Conservation (phyloP, 2,797 vertebrate species). For the Molothrus aeneus region DNA sequence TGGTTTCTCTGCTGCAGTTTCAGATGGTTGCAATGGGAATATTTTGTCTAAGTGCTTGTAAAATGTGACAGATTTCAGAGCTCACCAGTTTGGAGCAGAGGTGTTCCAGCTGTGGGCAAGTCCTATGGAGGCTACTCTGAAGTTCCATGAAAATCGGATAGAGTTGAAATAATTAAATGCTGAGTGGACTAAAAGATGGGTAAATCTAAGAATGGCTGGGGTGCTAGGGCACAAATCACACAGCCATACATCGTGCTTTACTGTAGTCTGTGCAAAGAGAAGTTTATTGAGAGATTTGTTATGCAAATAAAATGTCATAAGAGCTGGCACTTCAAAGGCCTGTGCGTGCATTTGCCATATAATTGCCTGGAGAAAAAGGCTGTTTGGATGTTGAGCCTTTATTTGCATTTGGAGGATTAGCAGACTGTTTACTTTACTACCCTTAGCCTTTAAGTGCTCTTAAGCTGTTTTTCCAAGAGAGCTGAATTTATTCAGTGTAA, state of each 20-base stretch:
- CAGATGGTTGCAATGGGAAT: background rate
- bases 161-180: background rate
- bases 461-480: constrained; percentile 28
- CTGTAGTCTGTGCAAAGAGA: background rate
- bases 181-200: background rate
- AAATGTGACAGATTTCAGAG: background rate
- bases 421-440: constrained; percentile 46
- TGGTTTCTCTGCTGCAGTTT: background rate
- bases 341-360: background rate
- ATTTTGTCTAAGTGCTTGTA: background rate
- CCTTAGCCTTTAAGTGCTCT: constrained; percentile 51
- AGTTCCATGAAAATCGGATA: background rate
- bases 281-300: constrained; percentile 1
- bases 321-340: constrained; percentile 34
- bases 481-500: constrained; percentile 34
- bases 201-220: background rate
- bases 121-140: background rate
- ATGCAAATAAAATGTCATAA: constrained; percentile 28
- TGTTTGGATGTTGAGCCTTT: constrained; percentile 15
- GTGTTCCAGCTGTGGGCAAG: background rate
- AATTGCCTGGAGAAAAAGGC: constrained; percentile 4
- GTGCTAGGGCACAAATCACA: background rate
- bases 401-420: constrained; percentile 59
- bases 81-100: background rate
- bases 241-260: background rate